Conservation (phyloP, 2,888 invertebrate genomes). For the Calliopum simillimum region DNA sequence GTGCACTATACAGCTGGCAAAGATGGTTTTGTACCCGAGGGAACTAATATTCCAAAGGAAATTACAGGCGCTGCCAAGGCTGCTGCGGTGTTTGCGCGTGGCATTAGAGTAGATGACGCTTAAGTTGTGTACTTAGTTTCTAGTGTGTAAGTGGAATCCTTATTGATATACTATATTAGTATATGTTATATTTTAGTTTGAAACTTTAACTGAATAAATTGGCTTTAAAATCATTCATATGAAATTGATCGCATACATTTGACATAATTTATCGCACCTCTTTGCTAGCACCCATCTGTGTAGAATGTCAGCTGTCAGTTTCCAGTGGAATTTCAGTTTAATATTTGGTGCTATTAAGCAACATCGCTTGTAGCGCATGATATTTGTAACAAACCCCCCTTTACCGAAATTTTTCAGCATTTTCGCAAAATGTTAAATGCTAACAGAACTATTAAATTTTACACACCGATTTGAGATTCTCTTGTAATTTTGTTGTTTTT, state of each 20-base stretch:
- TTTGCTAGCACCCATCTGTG: no score
- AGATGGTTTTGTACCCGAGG: constrained; percentile 59
- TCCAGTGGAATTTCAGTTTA: no score
- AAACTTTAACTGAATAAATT: no score
- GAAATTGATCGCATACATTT: no score
- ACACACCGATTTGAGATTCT: not conserved
- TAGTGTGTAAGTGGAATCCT: constrained; percentile 7
- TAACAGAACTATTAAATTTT: constrained; percentile 19
- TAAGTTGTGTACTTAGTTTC: not conserved
- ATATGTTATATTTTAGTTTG: not conserved
- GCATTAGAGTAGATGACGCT: not conserved
- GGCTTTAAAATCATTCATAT: no score
- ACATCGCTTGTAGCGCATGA: no score
- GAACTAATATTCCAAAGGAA: constrained; percentile 51
- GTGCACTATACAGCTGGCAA: constrained; percentile 62
- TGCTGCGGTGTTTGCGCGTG: constrained; percentile 31
- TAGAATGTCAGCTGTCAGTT: no score
- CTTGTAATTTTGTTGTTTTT: not conserved
- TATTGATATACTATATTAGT: not conserved
- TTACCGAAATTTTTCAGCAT: no score
- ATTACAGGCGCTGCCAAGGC: constrained; percentile 50
- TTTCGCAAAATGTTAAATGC: constrained; percentile 14
- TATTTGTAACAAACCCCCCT: no score
- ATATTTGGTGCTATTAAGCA: no score
- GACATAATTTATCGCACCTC: no score